Evolutionary conservation across 1,140 invertebrate species (phyloP).

Genomic region (Drosophila melanogaster): Release_6_plus_ISO1_MT NC_004354.4:13071501-13072000

Average conservation of each 20-base stretch:
- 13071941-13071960: not conserved
- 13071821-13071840: not conserved
- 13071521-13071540: slow-evolving; percentile 79
- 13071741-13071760: not conserved
- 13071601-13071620: not conserved
- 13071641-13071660: slow-evolving; percentile 54
- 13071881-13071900: slow-evolving; percentile 1
- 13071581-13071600: not conserved
- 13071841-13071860: too few relatives aligned
- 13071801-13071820: not conserved
- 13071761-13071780: not conserved
- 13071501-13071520: slow-evolving; percentile 71
- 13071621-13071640: slow-evolving; percentile 22
- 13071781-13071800: not conserved
- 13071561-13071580: not conserved
- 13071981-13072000: not conserved
- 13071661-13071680: slow-evolving; percentile 69
- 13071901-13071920: slow-evolving; percentile 3
- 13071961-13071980: not conserved
- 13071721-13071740: slow-evolving; percentile 1
- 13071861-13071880: not conserved
- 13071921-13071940: not conserved
- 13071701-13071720: slow-evolving; percentile 20
- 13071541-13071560: slow-evolving; percentile 58
- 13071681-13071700: slow-evolving; percentile 16